Conservation (phyloP, 1,140 invertebrate genomes). For the Hypsibius dujardini region DNA sequence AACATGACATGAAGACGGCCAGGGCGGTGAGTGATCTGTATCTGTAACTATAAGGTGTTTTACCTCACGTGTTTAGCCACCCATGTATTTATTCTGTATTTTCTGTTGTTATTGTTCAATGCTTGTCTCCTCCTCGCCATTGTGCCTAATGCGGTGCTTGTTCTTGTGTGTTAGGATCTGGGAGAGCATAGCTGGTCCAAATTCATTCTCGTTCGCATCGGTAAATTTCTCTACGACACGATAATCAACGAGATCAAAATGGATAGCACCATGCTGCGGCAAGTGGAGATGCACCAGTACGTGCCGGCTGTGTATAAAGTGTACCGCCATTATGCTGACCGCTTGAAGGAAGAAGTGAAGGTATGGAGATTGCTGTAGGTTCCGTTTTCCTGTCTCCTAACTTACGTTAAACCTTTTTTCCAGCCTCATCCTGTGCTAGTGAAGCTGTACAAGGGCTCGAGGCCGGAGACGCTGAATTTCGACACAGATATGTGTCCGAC, state of each 20-base stretch:
- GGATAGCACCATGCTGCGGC: slow-evolving; percentile 46
- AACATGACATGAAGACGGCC: too few relatives aligned
- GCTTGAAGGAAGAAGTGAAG: slow-evolving; percentile 35
- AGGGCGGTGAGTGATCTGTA: too few relatives aligned
- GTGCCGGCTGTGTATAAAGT: slow-evolving; percentile 61
- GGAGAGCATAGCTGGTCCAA: slow-evolving; percentile 46
- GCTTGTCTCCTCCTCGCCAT: too few relatives aligned
- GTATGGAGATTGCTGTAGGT: slow-evolving; percentile 22
- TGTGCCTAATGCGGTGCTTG: too few relatives aligned
- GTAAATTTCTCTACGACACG: slow-evolving; percentile 68
- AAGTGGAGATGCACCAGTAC: slow-evolving; percentile 37
- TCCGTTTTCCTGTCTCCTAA: slow-evolving; percentile 1
- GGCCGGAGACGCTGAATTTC: slow-evolving; percentile 43
- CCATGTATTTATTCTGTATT: too few relatives aligned
- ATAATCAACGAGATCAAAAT: slow-evolving; percentile 67
- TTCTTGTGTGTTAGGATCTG: slow-evolving; percentile 29
- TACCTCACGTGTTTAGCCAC: neutral
- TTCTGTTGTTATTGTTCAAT: too few relatives aligned
- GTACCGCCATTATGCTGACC: slow-evolving; percentile 46
- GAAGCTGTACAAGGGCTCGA: slow-evolving; percentile 46
- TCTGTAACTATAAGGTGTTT: too few relatives aligned
- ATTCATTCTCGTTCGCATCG: slow-evolving; percentile 43
- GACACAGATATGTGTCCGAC: slow-evolving; percentile 51
- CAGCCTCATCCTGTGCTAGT: slow-evolving; percentile 60
- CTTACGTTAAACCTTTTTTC: slow-evolving; percentile 28